Evolutionary conservation across 2,888 invertebrate genomes (phyloP).

Genomic region (Caenorhabditis sp.): DNA sequence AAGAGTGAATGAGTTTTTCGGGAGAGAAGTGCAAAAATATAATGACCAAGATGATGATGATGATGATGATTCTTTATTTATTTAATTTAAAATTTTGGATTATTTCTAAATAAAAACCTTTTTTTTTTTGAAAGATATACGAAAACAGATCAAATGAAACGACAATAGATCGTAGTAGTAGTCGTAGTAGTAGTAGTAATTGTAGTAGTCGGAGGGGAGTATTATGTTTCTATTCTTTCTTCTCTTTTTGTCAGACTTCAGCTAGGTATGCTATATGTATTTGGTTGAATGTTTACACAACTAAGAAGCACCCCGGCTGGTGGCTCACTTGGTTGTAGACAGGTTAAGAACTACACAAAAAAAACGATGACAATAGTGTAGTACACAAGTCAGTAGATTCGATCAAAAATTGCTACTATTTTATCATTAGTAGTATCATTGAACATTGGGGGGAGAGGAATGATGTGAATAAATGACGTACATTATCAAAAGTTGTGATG

Average conservation of each 20-base stretch:
- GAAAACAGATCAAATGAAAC: not conserved
- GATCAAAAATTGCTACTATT: too few species aligned
- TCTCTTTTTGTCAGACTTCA: not conserved
- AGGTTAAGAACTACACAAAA: not conserved
- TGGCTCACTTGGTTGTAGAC: not conserved
- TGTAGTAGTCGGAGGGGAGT: not conserved
- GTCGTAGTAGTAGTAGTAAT: not conserved
- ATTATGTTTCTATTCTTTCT: not conserved
- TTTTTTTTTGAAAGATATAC: too few species aligned
- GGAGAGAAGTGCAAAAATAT: not conserved
- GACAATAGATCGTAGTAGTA: not conserved
- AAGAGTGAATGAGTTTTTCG: not conserved
- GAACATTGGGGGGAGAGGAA: too few species aligned
- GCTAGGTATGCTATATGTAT: not conserved
- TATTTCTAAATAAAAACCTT: too few species aligned
- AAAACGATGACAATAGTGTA: not conserved
- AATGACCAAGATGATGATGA: too few species aligned
- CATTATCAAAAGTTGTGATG: too few species aligned
- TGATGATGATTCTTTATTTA: too few species aligned
- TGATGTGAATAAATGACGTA: too few species aligned
- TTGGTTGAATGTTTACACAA: not conserved
- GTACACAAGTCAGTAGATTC: too few species aligned
- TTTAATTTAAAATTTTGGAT: too few species aligned
- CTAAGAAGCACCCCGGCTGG: not conserved
- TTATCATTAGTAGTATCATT: too few species aligned